Evolutionary conservation across 2,113 vertebrate species (phyloP).

Genomic region (Campylorhamphus procurvoides): DNA sequence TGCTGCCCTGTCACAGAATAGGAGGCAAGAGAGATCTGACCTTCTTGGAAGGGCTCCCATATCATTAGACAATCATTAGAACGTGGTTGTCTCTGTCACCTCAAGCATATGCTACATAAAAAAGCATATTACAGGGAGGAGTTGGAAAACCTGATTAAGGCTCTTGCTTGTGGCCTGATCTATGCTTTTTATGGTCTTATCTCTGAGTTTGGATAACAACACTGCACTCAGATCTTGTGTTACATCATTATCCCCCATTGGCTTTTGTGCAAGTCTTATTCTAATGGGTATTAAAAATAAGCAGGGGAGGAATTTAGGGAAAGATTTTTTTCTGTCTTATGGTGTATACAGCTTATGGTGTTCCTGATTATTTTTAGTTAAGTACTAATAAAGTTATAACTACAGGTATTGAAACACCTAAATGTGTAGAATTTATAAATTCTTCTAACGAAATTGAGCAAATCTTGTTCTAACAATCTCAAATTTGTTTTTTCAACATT

Average conservation of each 20-base stretch:
- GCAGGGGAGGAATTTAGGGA: background rate
- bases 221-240: background rate
- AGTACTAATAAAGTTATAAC: background rate
- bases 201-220: background rate
- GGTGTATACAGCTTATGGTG: background rate
- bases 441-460: background rate
- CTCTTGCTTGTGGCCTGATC: background rate
- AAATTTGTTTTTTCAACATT: background rate
- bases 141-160: background rate
- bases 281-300: background rate
- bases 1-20: background rate
- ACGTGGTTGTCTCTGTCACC: background rate
- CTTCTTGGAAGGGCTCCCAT: background rate
- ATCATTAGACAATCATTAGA: background rate
- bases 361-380: background rate
- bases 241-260: rapidly evolving
- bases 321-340: background rate
- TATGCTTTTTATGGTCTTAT: background rate
- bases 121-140: background rate
- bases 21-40: background rate
- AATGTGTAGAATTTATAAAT: background rate
- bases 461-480: background rate
- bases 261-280: background rate
- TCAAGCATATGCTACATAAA: background rate
- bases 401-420: background rate